Base-by-base conservation (phyloP, 2,888 invertebrate genomes). In the Thereva unica region DNA sequence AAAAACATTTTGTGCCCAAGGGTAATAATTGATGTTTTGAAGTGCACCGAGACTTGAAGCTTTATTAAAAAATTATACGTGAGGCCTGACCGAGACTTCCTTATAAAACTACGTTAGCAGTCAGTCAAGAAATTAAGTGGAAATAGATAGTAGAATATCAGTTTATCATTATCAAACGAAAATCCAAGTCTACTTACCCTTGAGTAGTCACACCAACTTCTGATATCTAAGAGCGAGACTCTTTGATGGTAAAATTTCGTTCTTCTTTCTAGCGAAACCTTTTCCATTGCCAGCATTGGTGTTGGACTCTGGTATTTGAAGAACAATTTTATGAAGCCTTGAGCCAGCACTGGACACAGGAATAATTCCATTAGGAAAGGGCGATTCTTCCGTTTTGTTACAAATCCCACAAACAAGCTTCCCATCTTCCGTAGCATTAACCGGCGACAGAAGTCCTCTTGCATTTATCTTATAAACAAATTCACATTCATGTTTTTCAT, bases 161-260 rank as follows among this genome's bases (percentile, higher is more conserved):
- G n/a, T n/a, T n/a, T 23, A 23, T 23, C 23, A 23, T 23, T 23
- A 23, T 23, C 23, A 1, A 23, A n/a, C n/a, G n/a, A n/a, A n/a
- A n/a, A 23, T 23, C 23, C 23, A 23, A 23, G 1, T 23, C 23
- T 23, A 23, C 23, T 23, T 23, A 23, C 23, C 23, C 23, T 23
- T 23, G 23, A 23, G 23, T 23, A 23, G 23, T 88, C 73, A 87
- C 84, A 0, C 85, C 87, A 6, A 85, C 78, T 35, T n/a, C 44
- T 67, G 67, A 42, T 67, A 56, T 7, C 56, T 37, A 34, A 68
- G 37, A 8, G 68, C 64, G 8, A 68, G 54, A 35, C 68, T 59
- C n/a, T 65, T 68, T 2, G 64, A 57, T 7, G 64, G 61, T 23
- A 8, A 49, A n/a, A 41, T 40, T 50, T n/a, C 23, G 40, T 7